Evolutionary conservation across 2,888 invertebrate genomes (phyloP), one percentile per base, ranked within the genome.

Genomic region (Schizotus pectinicornis): DNA sequence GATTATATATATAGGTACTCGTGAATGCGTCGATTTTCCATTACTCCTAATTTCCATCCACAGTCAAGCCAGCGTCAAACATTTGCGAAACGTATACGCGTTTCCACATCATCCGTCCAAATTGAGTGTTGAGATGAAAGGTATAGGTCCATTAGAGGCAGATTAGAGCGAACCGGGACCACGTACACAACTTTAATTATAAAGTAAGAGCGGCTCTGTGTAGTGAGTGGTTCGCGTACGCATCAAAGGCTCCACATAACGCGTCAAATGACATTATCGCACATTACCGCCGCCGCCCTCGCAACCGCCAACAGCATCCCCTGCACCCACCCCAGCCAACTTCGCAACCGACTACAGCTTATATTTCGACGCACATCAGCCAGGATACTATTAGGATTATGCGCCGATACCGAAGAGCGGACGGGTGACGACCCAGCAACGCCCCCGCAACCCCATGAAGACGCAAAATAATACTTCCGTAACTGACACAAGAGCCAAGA

Each of bases 161-260:
- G 71, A 74, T 74, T 74, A 73, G 70, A 70, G 72, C 69, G 64
- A 62, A 65, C 62, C 65, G 65, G 57, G 62, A 64, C 63, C 67
- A 67, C 66, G 71, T 70, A 68, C 70, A 72, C 72, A 72, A 71
- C 70, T 73, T 74, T 74, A 76, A 76, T 76, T 76, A 75, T 74
- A 71, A 73, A 74, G 74, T 74, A 70, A 69, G 71, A 71, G 70
- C 63, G 62, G 50, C 56, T 59, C 64, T 65, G 63, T 60, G 61
- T 61, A 57, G 59, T 42, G 63, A 66, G 66, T 64, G 68, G 68
- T 63, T 63, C 59, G 64, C 63, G 65, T 63, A 70, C 72, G 69
- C 71, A 69, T 72, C 71, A 72, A 68, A 68, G 69, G 69, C 63
- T 67, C 64, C 62, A 59, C 64, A 64, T 61, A 66, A 64, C 60